Evolutionary conservation across 2,888 invertebrate species (phyloP), one percentile per base, ranked within the genome.

Genomic region (Leucoma salicis): DNA sequence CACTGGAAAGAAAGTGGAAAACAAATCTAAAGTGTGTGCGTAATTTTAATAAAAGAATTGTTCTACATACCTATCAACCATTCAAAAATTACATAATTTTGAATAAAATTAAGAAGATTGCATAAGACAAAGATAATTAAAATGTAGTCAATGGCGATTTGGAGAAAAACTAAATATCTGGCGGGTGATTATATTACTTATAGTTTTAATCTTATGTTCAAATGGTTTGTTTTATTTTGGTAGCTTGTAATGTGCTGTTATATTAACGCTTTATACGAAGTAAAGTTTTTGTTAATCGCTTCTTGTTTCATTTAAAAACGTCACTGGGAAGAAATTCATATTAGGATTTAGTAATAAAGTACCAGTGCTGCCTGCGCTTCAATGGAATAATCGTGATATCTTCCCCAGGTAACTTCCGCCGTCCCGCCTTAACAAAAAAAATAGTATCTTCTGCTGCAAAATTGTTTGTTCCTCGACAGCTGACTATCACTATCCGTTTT

Each of bases 211-310:
- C 53, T 52, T 59, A 63, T 51, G 42, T 40, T 44, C 42, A 35
- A n/a, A n/a, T 39, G 37, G 28, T 59, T 65, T 62, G 63, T 67
- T 70, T 61, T 56, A 59, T 3, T 53, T 60, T 48, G 50, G 49
- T 74, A 73, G 61, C 55, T 46, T 53, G 45, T 57, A 58, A 64
- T 64, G 64, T 55, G 72, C 73, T 80, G 78, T 74, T 80, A 77
- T 71, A 59, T 71, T 71, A 63, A 75, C 73, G 78, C 79, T 80
- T 74, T 75, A 59, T 70, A 74, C 54, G 59, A 70, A 78, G 67
- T 78, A 78, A 79, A 79, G 66, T 71, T 78, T 82, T 80, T 45
- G 44, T 45, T 45, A 45, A 29, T 39, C 11, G 11, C 1, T 8
- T 27, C 7, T 14, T 13, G 36, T 27, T 32, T 40, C 34, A 41